A percentile compares a stretch with the other conserved stretches of the same genome.
These are phyloP conservation scores for Eubucco bourcierii DNA, from an alignment of 2,113 vertebrate species.

Conservation along the genomic window DNA sequence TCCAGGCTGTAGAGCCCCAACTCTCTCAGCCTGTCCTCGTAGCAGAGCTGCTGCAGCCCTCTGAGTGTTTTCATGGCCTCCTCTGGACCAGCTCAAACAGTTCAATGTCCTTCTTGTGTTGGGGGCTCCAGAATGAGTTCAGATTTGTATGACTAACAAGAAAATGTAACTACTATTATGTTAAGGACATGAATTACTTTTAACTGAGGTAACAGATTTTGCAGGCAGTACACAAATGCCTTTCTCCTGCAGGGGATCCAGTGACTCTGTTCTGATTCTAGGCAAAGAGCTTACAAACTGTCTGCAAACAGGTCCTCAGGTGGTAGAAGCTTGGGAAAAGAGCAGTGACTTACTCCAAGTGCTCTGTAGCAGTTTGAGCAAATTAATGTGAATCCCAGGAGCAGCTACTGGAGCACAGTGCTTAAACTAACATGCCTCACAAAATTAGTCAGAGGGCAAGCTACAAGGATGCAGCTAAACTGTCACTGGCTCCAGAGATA, in stretches of 20 bases:
- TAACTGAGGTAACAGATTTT: neutral
- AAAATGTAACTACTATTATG: neutral
- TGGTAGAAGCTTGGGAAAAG: neutral
- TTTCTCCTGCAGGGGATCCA: neutral
- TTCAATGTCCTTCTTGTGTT: no score
- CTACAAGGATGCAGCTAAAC: neutral
- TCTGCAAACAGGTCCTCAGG: neutral
- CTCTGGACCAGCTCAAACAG: no score
- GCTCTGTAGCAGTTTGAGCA: neutral
- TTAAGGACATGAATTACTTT: neutral
- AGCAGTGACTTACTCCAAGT: neutral
- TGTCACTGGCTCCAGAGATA: neutral
- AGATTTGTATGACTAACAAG: neutral
- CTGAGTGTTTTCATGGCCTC: no score
- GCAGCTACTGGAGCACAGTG: neutral
- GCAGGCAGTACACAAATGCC: neutral
- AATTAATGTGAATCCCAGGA: neutral
- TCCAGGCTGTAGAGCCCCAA: no score
- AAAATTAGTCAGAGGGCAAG: neutral
- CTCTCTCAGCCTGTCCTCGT: no score
- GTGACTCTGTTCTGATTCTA: neutral
- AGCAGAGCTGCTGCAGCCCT: no score
- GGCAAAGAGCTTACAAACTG: neutral
- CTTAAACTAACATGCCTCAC: neutral
- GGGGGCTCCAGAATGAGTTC: neutral